Base-by-base conservation (phyloP, 2,888 invertebrate genomes). In the Perizoma flavofasciatum region DNA sequence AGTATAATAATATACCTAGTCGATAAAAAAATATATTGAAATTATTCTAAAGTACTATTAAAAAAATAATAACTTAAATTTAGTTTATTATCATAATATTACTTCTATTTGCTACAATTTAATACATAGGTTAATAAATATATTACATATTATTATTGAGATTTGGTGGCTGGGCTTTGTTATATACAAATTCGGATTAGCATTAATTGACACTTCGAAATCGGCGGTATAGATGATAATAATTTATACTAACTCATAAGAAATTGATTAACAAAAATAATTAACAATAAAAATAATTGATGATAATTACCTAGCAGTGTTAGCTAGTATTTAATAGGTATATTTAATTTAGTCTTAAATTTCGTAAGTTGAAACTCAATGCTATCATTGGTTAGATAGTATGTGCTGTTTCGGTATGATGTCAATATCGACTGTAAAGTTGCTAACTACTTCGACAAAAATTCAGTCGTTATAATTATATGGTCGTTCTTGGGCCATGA, bases 201-300 rank as follows among this genome's bases (percentile, higher is more conserved):
- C 55, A 7, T 11, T 35, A 68, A 60, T 54, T 49, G 57, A 64
- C 62, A 66, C 65, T 65, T 66, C 58, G 57, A 67, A 55, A 64
- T 67, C 52, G 61, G 55, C 9, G 7, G 10, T 22, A 11, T 46
- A 43, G 41, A 10, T 22, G 4, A 51, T 43, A 48, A 37, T 37
- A 4, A 37, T 6, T 6, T 37, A 37, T 37, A n/a, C n/a, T n/a
- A 37, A 37, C 7, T 6, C 37, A 37, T 6, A 6, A 37, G 0
- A 6, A 37, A 37, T 37, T 37, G 4, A 37, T 37, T 22, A 22
- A 37, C 37, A 6, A 37, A 37, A 37, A 37, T 6, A 5, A 35
- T 35, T 35, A 35, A 5, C 5, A 6, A 35, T 35, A 35, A 35
- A 6, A 5, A 35, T 5, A 6, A 37, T 37, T 7, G 39, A 33